A percentile compares a stretch with the other conserved stretches of the same genome.
Conservation (phyloP, 2,797 vertebrate genomes). For the Cossypha niveicapilla region DNA sequence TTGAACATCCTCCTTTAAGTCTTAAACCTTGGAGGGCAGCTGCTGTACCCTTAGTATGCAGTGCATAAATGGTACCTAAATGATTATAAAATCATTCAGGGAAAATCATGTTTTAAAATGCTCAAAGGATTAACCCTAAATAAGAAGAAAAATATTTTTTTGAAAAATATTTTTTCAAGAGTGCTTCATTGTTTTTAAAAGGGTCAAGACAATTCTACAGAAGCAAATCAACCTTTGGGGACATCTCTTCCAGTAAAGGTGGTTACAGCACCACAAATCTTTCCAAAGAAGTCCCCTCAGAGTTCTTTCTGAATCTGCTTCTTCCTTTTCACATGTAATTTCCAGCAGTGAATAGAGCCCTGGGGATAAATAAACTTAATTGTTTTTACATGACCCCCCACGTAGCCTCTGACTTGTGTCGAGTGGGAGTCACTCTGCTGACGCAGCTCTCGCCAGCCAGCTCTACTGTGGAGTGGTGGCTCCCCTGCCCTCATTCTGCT, state of each 20-base stretch:
- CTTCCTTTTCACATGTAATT: slow-evolving; percentile 4
- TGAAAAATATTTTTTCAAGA: neutral
- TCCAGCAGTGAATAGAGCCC: slow-evolving; percentile 50
- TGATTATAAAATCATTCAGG: neutral
- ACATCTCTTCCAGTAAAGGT: neutral
- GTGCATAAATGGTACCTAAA: neutral
- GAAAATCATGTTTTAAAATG: neutral
- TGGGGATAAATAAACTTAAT: slow-evolving; percentile 7
- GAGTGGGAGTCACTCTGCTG: slow-evolving; percentile 38
- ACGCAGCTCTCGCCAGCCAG: slow-evolving; percentile 9
- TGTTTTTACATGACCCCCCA: slow-evolving; percentile 40
- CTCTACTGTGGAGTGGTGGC: neutral
- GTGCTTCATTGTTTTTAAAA: neutral
- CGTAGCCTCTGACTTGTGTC: neutral
- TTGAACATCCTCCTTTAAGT: neutral
- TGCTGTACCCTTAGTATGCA: neutral
- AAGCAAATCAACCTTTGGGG: neutral
- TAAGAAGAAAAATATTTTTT: neutral
- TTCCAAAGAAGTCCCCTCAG: neutral
- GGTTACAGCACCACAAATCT: neutral
- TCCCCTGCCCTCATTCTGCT: neutral
- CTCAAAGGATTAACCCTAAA: neutral
- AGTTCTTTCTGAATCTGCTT: neutral
- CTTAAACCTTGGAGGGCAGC: neutral
- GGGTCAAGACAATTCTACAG: neutral